Evolutionary conservation across 2,888 invertebrate species (phyloP), one percentile per base, ranked within the genome.

Genomic region (Phalangium opilio): DNA sequence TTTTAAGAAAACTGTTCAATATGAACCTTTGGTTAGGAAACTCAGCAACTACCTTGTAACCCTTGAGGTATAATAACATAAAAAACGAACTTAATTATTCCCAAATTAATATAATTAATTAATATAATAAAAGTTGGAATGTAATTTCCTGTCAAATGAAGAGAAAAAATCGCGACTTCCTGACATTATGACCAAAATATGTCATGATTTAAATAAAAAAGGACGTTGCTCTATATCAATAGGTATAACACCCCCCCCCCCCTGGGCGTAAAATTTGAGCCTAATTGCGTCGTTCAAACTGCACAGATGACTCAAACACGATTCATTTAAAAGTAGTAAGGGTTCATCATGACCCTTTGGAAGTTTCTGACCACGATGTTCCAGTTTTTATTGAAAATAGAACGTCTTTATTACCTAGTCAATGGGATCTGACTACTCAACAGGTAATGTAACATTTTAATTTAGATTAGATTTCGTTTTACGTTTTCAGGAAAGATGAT

Each of bases 341-440:
- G 58, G 75, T 83, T 14, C 78, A 83, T 48, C 76, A 78, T 11
- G 85, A 89, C 63, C 90, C 91, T 0, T 73, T 76, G 0, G 72
- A 76, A 3, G 87, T 91, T 1, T 73, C 77, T 49, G 90, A 90
- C 65, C 81, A 87, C 64, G 83, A 90, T 68, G 93, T 95, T 2
- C 93, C 93, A 0, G 77, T 91, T 45, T 75, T 91, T 57, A 68
- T 80, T 18, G 77, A 77, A 2, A 76, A 78, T 44, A 68, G 75
- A 11, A 74, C 76, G 11, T 54, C 50, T 14, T 50, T 57, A 38
- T 47, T 54, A 8, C 51, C 57, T n/a, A 51, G 51, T 42, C 80
- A 83, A 51, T 91, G 91, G 90, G 93, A 93, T 64, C 74, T 93
- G 32, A 91, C 91, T 1, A 91, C 93, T 1, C 81, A 87, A 64